Percentiles rank a stretch among this genome's conserved stretches.
Evolutionary conservation across 1,140 invertebrate species (phyloP).

Genomic region (Magallana angulata): DNA sequence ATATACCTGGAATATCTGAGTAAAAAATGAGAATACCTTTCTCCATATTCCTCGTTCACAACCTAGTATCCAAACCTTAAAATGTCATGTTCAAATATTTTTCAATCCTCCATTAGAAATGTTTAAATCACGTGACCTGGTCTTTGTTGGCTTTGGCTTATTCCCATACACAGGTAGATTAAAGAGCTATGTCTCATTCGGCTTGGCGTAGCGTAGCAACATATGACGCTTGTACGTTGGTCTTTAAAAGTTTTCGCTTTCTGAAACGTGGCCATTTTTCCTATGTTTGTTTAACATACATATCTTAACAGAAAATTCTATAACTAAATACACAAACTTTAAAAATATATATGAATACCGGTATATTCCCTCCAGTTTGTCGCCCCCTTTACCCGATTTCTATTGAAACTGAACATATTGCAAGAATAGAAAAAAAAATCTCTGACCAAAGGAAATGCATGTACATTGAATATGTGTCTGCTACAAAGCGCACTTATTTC

Average conservation of each 20-base stretch:
- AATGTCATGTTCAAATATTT: conserved; percentile 38
- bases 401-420: neutral
- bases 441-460: neutral
- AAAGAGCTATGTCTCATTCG: conserved; percentile 22
- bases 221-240: conserved; percentile 24
- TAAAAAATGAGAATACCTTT: conserved; percentile 30
- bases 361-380: neutral
- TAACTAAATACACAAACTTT: neutral
- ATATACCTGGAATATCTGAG: neutral
- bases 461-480: neutral
- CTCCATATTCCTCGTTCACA: conserved; percentile 15
- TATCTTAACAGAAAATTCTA: conserved; percentile 16
- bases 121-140: conserved; percentile 29
- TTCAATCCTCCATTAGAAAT: conserved; percentile 38
- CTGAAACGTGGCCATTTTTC: conserved; percentile 1
- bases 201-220: conserved; percentile 33
- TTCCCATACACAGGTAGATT: conserved; percentile 35
- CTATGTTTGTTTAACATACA: conserved; percentile 2
- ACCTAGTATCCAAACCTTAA: conserved; percentile 14
- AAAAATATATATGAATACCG: neutral
- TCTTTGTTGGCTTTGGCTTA: conserved; percentile 33
- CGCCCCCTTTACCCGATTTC: neutral
- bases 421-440: neutral
- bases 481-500: conserved; percentile 13
- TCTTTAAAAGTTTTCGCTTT: conserved; percentile 37